Conservation (phyloP, 2,113 vertebrate species). For the Thinocorus orbignyianus region DNA sequence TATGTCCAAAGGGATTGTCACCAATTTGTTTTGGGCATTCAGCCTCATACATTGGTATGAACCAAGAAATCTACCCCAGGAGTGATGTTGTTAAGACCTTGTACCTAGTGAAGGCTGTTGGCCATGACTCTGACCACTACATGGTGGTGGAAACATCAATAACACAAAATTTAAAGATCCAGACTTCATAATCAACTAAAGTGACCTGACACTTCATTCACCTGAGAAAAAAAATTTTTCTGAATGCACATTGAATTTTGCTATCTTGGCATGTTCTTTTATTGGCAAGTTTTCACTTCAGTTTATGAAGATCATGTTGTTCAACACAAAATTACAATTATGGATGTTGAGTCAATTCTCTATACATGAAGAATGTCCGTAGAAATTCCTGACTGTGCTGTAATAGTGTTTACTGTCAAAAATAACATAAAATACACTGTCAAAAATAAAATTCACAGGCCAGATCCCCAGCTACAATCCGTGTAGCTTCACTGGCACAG, state of each 20-base stretch:
- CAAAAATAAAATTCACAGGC: slow-evolving; percentile 29
- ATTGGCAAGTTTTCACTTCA: neutral
- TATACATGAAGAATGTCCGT: neutral
- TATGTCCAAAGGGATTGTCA: neutral
- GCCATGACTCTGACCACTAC: neutral
- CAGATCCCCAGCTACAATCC: neutral
- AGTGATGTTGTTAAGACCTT: neutral
- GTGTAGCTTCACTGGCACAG: neutral
- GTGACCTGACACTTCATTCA: neutral
- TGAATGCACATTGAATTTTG: neutral
- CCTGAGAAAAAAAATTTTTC: neutral
- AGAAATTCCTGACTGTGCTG: slow-evolving; percentile 14
- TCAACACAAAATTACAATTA: neutral
- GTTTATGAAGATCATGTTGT: neutral
- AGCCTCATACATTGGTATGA: neutral
- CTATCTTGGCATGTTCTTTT: neutral
- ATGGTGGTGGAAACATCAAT: neutral
- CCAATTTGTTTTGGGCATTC: neutral
- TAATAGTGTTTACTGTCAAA: neutral
- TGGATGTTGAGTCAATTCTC: neutral
- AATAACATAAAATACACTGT: neutral
- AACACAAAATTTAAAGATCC: neutral
- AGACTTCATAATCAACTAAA: neutral
- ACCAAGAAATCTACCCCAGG: neutral
- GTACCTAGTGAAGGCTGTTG: neutral